These are phyloP conservation scores for Diadophis punctatus DNA, from an alignment of 2,113 vertebrate genomes.

Conservation along the genomic window DNA sequence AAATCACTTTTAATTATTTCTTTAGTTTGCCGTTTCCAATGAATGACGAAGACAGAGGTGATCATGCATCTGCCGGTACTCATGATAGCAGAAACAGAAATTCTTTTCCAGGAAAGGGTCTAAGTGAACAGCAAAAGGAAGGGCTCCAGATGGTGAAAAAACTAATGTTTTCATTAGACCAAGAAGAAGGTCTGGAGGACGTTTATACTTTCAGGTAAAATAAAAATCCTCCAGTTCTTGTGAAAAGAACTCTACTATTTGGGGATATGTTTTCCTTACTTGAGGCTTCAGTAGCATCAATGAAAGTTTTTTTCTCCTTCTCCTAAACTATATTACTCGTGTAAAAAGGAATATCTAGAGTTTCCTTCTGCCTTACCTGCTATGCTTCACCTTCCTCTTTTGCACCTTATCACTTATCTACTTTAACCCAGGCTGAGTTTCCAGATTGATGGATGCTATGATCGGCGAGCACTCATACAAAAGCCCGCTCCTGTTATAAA, in stretches of 20 bases:
- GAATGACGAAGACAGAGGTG: conserved; percentile 51
- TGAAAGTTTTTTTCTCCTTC: background rate
- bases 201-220: conserved; percentile 88
- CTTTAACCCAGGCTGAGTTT: background rate
- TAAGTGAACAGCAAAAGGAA: conserved; percentile 77
- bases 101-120: conserved; percentile 67
- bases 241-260: background rate
- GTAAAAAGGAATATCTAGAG: background rate
- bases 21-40: conserved; percentile 84
- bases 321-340: background rate
- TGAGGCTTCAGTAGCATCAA: background rate
- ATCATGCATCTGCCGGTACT: conserved; percentile 39
- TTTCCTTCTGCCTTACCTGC: background rate
- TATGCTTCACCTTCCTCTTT: background rate
- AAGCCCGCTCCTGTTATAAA: background rate
- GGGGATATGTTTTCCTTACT: background rate
- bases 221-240: background rate
- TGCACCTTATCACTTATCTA: background rate
- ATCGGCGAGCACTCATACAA: background rate
- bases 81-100: background rate
- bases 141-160: conserved; percentile 79
- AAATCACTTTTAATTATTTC: conserved; percentile 31
- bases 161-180: conserved; percentile 82
- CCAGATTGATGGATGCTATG: background rate
- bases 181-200: conserved; percentile 82